A percentile compares a stretch with the other conserved stretches of the same genome.
These are phyloP conservation scores for Rostratula benghalensis DNA, from an alignment of 2,113 vertebrate species.

Conservation along the genomic window DNA sequence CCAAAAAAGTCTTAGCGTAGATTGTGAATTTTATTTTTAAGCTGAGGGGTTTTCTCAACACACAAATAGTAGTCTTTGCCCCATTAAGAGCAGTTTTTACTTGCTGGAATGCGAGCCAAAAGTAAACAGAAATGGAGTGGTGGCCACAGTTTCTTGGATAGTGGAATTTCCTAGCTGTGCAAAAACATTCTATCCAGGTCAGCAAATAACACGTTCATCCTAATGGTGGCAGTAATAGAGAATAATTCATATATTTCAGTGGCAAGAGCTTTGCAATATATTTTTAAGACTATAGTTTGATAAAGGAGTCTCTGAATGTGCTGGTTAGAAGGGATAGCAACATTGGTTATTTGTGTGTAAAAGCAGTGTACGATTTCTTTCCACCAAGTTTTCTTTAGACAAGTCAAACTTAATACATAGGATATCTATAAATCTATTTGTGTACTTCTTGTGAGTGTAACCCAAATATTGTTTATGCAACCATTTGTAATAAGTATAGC, in stretches of 20 bases:
- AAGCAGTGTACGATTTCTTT: not conserved
- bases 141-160: not conserved
- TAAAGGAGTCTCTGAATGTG: not conserved
- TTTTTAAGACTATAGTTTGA: not conserved
- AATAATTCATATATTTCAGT: not conserved
- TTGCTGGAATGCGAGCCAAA: not conserved
- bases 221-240: not conserved
- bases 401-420: not conserved
- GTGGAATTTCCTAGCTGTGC: not conserved
- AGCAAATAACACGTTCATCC: not conserved
- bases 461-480: not conserved
- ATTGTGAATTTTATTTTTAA: not conserved
- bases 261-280: not conserved
- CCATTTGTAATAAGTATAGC: not conserved
- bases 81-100: not conserved
- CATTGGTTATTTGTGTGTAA: not conserved
- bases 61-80: not conserved
- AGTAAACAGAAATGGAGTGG: not conserved
- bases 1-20: not conserved
- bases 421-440: not conserved
- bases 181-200: not conserved
- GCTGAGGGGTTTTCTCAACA: rapidly evolving
- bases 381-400: not conserved
- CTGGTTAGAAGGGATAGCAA: not conserved
- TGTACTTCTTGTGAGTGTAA: not conserved